Percentiles rank a stretch among this genome's conserved stretches.
These are phyloP conservation scores for Cryptoleucopteryx plumbea DNA, from an alignment of 2,113 vertebrate species.

Conservation along the genomic window DNA sequence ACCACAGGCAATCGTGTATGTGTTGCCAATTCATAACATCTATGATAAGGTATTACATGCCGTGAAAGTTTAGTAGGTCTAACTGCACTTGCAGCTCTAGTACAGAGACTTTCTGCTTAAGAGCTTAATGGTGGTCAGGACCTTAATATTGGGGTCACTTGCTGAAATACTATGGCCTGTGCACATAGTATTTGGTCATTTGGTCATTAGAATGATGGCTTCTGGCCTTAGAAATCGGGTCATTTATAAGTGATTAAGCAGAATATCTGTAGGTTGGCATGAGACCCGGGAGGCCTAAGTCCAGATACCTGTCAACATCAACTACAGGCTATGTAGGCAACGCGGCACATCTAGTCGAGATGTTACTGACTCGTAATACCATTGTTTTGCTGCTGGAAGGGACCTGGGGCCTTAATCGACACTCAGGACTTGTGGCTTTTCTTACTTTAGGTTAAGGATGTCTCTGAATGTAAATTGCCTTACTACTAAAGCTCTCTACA, in stretches of 20 bases:
- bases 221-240: background rate
- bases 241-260: background rate
- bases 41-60: background rate
- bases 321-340: background rate
- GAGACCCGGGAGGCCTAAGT: fast-evolving
- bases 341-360: background rate
- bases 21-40: background rate
- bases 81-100: background rate
- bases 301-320: background rate
- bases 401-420: background rate
- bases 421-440: background rate
- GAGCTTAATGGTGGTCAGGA: background rate
- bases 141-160: background rate
- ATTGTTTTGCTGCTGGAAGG: background rate
- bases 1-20: background rate
- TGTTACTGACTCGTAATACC: background rate
- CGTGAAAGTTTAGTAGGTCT: background rate
- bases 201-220: background rate
- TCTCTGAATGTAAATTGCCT: background rate
- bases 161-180: background rate
- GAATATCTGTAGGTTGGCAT: background rate
- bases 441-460: background rate
- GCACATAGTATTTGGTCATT: background rate
- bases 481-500: background rate
- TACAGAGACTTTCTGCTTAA: background rate